Evolutionary conservation across 2,797 vertebrate genomes (phyloP), one percentile per base, ranked within the genome.

Genomic region (Microctenopoma steveboyesi): DNA sequence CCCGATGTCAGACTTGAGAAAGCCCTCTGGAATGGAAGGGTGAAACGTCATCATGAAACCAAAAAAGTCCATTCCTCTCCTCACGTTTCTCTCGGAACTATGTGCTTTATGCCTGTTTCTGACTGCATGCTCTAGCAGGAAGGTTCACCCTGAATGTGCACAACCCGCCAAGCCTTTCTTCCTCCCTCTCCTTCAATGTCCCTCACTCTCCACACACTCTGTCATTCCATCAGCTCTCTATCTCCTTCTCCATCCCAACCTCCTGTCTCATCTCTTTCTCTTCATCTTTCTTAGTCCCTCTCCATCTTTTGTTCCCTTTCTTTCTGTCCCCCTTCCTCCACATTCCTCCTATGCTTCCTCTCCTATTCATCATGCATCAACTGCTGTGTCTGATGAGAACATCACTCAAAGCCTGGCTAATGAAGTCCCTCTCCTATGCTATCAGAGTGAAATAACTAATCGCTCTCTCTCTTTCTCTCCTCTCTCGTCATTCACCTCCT

Each of bases 341-440:
- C 74, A 64, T 74, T 59, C 67, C 74, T 84, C 76, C 60, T 78
- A 69, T 35, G 49, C 64, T 82, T 67, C 64, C 71, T 80, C 68
- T 78, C 53, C 80, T 78, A 84, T 82, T 87, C 73, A 79, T 87
- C 84, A 78, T 81, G 75, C 69, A 84, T 83, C 80, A 79, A 82
- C 79, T 78, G 70, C 86, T 82, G 72, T 46, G 66, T 88, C 81
- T 88, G 90, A 88, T 86, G 86, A 88, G 82, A 81, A 84, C 85
- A 92, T 92, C 89, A 91, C 86, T 92, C 89, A 92, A 84, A 75
- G 82, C 79, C 79, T 61, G 69, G 86, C 88, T 91, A 92, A 92
- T 92, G 90, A 92, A 92, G 90, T 92, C 88, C 79, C 89, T 87
- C 82, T 88, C 85, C 82, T 86, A 85, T 75, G 30, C 86, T 86